A percentile compares a stretch with the other conserved stretches of the same genome.
Evolutionary conservation across 2,113 vertebrate genomes (phyloP).

Genomic region (Oenanthe oenanthe): DNA sequence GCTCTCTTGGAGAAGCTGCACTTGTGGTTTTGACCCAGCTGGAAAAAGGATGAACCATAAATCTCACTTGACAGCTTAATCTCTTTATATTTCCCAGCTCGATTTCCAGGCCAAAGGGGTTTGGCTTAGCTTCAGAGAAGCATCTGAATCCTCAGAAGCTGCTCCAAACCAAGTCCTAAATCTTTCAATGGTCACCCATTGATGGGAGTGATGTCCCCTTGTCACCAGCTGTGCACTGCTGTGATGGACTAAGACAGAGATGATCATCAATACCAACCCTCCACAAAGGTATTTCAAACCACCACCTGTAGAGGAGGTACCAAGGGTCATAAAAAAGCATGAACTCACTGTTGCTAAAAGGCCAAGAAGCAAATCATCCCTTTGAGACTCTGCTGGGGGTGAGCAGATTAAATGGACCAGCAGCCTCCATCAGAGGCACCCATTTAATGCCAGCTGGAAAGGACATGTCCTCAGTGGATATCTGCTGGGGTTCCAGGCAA

Average conservation of each 20-base stretch:
- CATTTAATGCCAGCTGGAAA: background rate
- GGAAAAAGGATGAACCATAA: constrained; percentile 36
- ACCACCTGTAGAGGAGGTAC: background rate
- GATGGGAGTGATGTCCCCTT: background rate
- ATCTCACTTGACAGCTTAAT: constrained; percentile 55
- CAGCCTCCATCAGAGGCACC: background rate
- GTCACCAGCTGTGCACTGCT: background rate
- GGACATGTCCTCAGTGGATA: background rate
- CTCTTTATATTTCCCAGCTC: constrained; percentile 45
- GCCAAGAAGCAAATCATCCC: background rate
- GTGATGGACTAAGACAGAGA: background rate
- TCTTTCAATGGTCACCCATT: background rate
- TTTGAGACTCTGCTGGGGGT: background rate
- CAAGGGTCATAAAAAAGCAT: background rate
- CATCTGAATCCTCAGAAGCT: constrained; percentile 37
- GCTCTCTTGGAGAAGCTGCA: background rate
- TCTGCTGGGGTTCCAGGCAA: background rate
- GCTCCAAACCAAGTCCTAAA: constrained; percentile 50
- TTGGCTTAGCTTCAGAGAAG: constrained; percentile 66
- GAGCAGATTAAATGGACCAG: background rate
- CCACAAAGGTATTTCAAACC: background rate
- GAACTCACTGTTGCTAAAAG: background rate
- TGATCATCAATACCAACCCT: background rate
- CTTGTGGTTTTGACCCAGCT: constrained; percentile 52
- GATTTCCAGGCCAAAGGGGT: constrained; percentile 46